A percentile compares a stretch with the other conserved stretches of the same genome.
These are phyloP conservation scores for Caligus rogercresseyi DNA, from an alignment of 1,140 invertebrate species.

Conservation along the genomic window DNA sequence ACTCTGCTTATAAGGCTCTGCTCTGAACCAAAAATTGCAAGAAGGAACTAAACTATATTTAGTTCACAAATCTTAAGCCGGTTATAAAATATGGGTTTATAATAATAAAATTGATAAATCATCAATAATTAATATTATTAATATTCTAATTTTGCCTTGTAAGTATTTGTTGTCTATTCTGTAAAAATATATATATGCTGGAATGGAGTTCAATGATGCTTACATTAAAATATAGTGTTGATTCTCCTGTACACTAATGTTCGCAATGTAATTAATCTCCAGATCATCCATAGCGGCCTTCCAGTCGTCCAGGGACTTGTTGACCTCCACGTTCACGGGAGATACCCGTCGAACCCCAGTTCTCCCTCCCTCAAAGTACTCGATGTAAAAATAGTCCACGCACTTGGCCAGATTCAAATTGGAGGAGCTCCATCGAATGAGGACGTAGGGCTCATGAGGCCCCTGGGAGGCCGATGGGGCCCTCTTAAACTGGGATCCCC, in stretches of 20 bases:
- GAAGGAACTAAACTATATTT: too few relatives aligned
- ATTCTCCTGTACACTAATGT: not conserved
- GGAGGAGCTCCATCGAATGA: not conserved
- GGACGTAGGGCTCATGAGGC: not conserved
- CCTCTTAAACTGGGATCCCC: slow-evolving; percentile 3
- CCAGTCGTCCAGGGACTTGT: not conserved
- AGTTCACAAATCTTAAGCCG: too few relatives aligned
- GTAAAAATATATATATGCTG: too few relatives aligned
- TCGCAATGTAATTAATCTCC: not conserved
- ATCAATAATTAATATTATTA: too few relatives aligned
- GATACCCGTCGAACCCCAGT: not conserved
- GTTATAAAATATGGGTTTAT: too few relatives aligned
- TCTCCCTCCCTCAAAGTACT: not conserved
- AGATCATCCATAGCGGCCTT: not conserved
- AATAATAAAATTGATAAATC: too few relatives aligned
- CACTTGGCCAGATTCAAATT: slow-evolving; percentile 3
- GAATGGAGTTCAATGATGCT: too few relatives aligned
- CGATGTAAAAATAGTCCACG: slow-evolving; percentile 6
- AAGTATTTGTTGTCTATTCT: too few relatives aligned
- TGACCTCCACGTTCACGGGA: not conserved
- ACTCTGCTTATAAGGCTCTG: too few relatives aligned
- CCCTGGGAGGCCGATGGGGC: not conserved
- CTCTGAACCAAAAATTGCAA: too few relatives aligned
- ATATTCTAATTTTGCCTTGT: too few relatives aligned
- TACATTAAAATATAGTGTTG: not conserved